Conservation (phyloP, 2,113 vertebrate genomes). For the Pseudorectes ferrugineus region DNA sequence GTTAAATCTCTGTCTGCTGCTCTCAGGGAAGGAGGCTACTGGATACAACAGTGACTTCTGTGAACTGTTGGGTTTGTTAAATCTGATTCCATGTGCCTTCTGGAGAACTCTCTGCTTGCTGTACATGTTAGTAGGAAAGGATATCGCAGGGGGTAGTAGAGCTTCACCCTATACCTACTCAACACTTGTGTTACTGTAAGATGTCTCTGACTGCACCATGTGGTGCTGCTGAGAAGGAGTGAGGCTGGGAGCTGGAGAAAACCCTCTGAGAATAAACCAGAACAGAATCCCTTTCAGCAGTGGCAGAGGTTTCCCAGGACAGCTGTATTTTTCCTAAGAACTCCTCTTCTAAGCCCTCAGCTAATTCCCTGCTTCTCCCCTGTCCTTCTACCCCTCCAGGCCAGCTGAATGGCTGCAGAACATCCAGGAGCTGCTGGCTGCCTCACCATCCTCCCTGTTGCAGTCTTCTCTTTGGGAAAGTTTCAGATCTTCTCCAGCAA, state of each 20-base stretch:
- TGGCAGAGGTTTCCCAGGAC: not conserved
- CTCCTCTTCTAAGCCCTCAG: not conserved
- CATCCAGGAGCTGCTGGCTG: not conserved
- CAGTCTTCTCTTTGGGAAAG: not conserved
- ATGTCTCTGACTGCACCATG: not conserved
- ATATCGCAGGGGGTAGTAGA: not conserved
- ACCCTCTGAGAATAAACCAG: not conserved
- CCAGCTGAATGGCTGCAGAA: not conserved
- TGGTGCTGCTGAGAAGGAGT: not conserved
- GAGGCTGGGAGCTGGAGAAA: not conserved
- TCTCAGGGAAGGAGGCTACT: not conserved
- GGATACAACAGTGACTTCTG: not conserved
- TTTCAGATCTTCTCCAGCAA: not conserved
- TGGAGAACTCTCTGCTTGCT: not conserved
- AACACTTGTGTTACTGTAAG: accelerated
- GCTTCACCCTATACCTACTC: not conserved
- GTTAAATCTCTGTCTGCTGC: not conserved
- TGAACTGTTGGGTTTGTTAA: not conserved
- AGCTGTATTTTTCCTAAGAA: not conserved
- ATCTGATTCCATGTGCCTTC: not conserved
- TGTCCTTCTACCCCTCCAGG: not conserved
- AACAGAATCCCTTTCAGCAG: not conserved
- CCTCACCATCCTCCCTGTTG: not conserved
- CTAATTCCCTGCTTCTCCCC: not conserved
- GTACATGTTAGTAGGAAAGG: not conserved